A percentile compares a stretch with the other conserved stretches of the same genome.
Evolutionary conservation across 2,113 vertebrate species (phyloP).

Genomic region (Mus pahari): DNA sequence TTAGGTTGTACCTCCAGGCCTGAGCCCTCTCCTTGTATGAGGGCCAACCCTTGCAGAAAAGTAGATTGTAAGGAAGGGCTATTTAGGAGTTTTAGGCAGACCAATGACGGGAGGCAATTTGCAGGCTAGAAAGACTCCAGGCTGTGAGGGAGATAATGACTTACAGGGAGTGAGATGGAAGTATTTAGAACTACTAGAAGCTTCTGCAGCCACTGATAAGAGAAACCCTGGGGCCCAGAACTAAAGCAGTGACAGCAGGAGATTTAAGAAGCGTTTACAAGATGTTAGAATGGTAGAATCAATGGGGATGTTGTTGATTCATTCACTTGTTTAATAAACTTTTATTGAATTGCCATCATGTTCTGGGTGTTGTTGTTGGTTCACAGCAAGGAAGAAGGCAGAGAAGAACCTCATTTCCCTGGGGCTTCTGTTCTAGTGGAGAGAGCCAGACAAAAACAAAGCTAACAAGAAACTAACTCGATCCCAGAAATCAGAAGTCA

Average conservation of each 20-base stretch:
- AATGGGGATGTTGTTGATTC: slow-evolving; percentile 1
- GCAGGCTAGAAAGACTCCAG: slow-evolving; percentile 5
- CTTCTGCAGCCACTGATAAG: too few relatives aligned
- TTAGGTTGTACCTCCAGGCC: background rate
- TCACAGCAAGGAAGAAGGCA: background rate
- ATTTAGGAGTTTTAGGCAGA: slow-evolving; percentile 2
- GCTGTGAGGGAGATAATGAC: background rate
- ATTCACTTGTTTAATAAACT: slow-evolving; percentile 49
- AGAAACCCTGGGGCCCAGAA: background rate
- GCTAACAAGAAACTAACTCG: background rate
- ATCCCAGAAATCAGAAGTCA: background rate
- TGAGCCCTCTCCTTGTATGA: background rate
- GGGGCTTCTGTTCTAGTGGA: background rate
- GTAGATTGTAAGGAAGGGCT: background rate
- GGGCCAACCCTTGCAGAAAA: background rate
- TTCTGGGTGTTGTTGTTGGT: background rate
- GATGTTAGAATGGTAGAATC: background rate
- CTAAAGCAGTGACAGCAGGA: background rate
- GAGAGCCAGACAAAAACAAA: background rate
- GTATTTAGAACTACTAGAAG: background rate
- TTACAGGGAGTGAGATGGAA: background rate
- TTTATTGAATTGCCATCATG: background rate
- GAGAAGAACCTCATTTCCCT: background rate
- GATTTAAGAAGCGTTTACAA: slow-evolving; percentile 1
- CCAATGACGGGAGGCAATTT: background rate